Evolutionary conservation across 2,113 vertebrate species (phyloP), one percentile per base, ranked within the genome.

Genomic region (Paedocypris sp.): DNA sequence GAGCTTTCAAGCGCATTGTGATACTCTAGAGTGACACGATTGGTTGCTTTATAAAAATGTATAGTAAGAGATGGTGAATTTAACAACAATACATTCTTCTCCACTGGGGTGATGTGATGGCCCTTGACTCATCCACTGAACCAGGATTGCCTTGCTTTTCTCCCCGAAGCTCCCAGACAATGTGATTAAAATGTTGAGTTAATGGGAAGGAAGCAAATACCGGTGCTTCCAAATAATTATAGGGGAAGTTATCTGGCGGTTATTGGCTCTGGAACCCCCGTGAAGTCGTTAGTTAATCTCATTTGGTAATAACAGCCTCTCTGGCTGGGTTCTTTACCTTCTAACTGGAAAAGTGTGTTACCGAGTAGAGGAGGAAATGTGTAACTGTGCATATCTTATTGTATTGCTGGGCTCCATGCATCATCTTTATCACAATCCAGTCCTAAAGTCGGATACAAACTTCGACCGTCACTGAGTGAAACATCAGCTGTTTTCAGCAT

Each of bases 161-260:
- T 46, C 19, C 20, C 15, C 33, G 33, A 47, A 54, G 38, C 41
- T 26, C 49, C 47, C 39, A 48, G 31, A 39, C 63, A 71, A 71
- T 63, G 53, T 35, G 47, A 66, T 66, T 62, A 66, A 28, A 57
- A 53, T 25, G 36, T 47, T 23, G 53, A 46, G 33, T 48, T 41
- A 49, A 32, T 56, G 25, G 32, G 2, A 28, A 59, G 36, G 38
- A 51, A 32, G 26, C 49, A 29, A 36, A 45, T 38, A 47, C 48
- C 47, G 28, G 50, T 52, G 57, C 43, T 62, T 62, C 43, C 66
- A 50, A 65, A 72, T 72, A 68, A 72, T 68, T 61, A 57, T 45
- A 65, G 62, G 61, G 65, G 70, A 72, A 72, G 70, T 72, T 68
- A 65, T 68, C 66, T 42, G 45, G 66, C 54, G 35, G 61, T 32